phyloP scores from a whole-genome alignment of 2,797 vertebrate species.

The Dromococcyx pavoninus region DNA sequence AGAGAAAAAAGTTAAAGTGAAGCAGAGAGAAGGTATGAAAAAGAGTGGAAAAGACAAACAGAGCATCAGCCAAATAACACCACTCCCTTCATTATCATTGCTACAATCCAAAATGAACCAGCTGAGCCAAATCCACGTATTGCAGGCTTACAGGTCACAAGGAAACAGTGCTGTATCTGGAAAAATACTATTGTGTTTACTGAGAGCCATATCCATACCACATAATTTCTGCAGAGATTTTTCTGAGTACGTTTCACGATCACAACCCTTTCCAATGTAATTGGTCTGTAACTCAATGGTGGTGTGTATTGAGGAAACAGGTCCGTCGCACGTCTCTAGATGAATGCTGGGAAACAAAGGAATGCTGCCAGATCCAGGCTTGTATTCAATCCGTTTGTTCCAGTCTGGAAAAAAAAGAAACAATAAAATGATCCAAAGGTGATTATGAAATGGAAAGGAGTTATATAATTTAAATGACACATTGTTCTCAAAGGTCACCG shows the following conservation, averaged over 20 bases:
- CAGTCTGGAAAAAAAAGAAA: constrained; percentile 78
- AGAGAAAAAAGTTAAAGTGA: background rate
- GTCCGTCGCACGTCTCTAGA: constrained; percentile 91
- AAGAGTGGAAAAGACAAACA: background rate
- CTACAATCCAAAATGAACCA: background rate
- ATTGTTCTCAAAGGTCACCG: background rate
- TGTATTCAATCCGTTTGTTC: constrained; percentile 92
- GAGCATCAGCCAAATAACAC: background rate
- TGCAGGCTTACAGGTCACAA: background rate
- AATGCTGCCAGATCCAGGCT: constrained; percentile 89
- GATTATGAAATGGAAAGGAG: background rate
- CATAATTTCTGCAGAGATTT: constrained; percentile 94
- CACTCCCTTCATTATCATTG: background rate
- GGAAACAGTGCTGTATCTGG: background rate
- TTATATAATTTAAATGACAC: background rate
- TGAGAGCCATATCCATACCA: constrained; percentile 77
- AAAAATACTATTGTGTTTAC: background rate
- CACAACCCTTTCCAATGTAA: constrained; percentile 92
- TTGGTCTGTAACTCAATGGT: constrained; percentile 90
- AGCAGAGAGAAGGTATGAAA: background rate
- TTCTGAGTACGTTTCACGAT: constrained; percentile 93
- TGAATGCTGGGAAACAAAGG: constrained; percentile 91
- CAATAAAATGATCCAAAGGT: background rate
- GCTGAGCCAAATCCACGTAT: background rate
- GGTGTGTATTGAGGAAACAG: constrained; percentile 88